These are phyloP conservation scores for Bombus ignitus DNA, from an alignment of 1,140 invertebrate species.

Conservation along the genomic window DNA sequence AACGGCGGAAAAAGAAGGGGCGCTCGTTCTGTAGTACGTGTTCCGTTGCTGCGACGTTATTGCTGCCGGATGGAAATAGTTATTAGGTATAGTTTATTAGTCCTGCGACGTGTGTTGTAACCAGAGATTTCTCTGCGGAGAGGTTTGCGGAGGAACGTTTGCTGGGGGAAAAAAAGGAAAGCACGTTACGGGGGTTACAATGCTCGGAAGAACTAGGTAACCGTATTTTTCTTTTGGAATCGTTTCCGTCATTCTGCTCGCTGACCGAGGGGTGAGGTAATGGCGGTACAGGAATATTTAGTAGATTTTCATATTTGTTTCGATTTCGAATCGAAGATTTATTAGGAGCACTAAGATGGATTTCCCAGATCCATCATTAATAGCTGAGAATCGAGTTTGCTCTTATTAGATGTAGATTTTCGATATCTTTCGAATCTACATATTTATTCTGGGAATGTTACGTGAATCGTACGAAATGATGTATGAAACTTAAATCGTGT, in stretches of 20 bases:
- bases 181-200: neutral
- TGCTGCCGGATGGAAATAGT: constrained; percentile 35
- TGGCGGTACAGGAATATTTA: neutral
- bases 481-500: neutral
- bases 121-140: constrained; percentile 1
- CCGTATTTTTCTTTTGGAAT: neutral
- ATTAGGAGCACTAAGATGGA: neutral
- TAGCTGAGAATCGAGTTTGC: neutral
- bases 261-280: neutral
- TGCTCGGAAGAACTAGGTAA: neutral
- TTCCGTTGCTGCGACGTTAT: constrained; percentile 22
- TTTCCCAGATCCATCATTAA: neutral
- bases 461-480: neutral
- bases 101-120: constrained; percentile 5
- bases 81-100: constrained; percentile 49
- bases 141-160: neutral
- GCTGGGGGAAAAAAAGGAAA: neutral
- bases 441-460: neutral
- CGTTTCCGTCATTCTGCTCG: neutral
- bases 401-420: neutral
- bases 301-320: neutral
- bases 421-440: neutral
- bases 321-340: neutral
- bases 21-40: constrained; percentile 18
- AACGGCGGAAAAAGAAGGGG: constrained; percentile 14